A percentile compares a stretch with the other conserved stretches of the same genome.
Evolutionary conservation across 2,888 invertebrate species (phyloP).

Genomic region (Callosobruchus maculatus): DNA sequence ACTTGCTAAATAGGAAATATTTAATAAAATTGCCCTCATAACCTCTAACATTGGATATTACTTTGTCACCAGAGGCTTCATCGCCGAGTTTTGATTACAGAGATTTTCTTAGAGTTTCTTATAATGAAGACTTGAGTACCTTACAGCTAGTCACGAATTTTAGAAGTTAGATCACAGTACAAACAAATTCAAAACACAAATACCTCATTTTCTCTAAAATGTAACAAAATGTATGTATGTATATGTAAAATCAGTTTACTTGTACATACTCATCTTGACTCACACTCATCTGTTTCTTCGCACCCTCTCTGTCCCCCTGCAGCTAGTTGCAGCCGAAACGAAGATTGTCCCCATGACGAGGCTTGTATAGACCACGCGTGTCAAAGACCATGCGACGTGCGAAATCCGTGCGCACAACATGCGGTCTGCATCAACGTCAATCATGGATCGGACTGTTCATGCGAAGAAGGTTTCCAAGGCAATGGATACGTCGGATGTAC

Average conservation of each 20-base stretch:
- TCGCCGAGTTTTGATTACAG: no score
- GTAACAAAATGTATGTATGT: not conserved
- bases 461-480: conserved; percentile 81
- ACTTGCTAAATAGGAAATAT: no score
- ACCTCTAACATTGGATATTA: no score
- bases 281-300: not conserved
- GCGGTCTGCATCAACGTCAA: conserved; percentile 85
- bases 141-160: no score
- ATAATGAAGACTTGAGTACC: no score
- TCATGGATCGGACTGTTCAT: conserved; percentile 82
- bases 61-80: no score
- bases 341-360: conserved; percentile 81
- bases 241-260: not conserved
- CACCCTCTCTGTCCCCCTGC: conserved; percentile 40
- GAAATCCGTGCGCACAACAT: conserved; percentile 78
- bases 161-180: no score
- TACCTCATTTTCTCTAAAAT: not conserved
- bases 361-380: conserved; percentile 83
- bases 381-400: conserved; percentile 81
- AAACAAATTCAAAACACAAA: no score
- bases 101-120: no score
- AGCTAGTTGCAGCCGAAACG: conserved; percentile 84
- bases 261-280: not conserved
- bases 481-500: conserved; percentile 80
- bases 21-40: no score